Evolutionary conservation across 2,888 invertebrate genomes (phyloP), one percentile per base, ranked within the genome.

Genomic region (Xanthorhoe designata): DNA sequence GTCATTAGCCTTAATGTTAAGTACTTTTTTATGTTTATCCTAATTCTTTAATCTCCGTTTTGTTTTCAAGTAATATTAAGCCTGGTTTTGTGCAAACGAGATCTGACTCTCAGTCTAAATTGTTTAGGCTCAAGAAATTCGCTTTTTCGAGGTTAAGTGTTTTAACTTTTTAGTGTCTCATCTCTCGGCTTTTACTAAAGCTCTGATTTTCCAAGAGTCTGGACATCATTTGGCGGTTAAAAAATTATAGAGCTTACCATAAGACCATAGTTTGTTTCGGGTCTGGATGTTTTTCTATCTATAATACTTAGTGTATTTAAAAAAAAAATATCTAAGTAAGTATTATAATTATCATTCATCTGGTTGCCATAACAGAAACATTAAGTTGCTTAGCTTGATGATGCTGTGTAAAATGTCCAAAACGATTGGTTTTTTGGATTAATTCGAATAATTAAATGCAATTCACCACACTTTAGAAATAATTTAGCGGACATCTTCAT

Each of bases 21-120:
- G n/a, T 35, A 10, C 10, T 9, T 9, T 38, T 35, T 24, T 13
- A 5, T 10, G 51, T 13, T 10, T 54, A 59, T 55, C 29, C 29
- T 64, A 60, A 70, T 57, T 55, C 65, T 63, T 65, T 70, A 68
- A 70, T 60, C 70, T 54, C 47, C 49, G 65, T 58, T 70, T 70
- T 67, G 66, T 68, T 68, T 51, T 53, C 56, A 55, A 63, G 65
- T 57, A 65, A 63, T 67, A 65, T 65, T 63, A 67, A 15, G 24
- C n/a, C 24, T 19, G 42, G 42, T 55, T 24, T 53, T 29, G 24
- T 51, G 19, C 51, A 51, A 24, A 19, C 51, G 24, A n/a, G 51
- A 10, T 49, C 18, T 19, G 49, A 49, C 49, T 29, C 56, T 49
- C 51, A 47, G 61, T 52, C 68, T 64, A 62, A 71, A 68, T 35